Evolutionary conservation across 2,113 vertebrate genomes (phyloP).

Genomic region (Strigops habroptila): DNA sequence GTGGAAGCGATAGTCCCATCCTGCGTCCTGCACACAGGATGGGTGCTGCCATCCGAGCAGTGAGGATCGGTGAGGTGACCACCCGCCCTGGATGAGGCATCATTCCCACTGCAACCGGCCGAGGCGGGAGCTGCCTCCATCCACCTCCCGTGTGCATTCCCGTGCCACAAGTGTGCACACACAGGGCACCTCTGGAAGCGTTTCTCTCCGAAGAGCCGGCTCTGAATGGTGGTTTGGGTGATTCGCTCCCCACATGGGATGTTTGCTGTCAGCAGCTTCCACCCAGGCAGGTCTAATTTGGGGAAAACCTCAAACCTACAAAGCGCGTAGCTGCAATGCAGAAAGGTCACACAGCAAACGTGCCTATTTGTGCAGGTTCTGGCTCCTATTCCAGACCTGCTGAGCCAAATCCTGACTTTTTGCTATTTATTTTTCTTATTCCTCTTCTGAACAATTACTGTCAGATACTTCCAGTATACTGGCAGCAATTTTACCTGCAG

Average conservation of each 20-base stretch:
- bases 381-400: background rate
- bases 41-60: background rate
- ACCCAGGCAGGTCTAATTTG: background rate
- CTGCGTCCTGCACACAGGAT: background rate
- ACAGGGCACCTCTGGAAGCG: background rate
- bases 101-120: background rate
- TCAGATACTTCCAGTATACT: background rate
- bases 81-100: background rate
- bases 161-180: background rate
- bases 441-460: background rate
- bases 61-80: background rate
- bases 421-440: background rate
- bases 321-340: background rate
- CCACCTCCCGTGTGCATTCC: background rate
- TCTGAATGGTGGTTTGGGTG: background rate
- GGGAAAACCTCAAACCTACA: slow-evolving; percentile 40
- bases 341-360: background rate
- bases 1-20: background rate
- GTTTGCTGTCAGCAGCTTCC: background rate
- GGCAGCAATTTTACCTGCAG: background rate
- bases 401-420: background rate
- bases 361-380: fast-evolving
- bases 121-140: background rate
- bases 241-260: background rate
- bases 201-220: background rate